Evolutionary conservation across 2,797 vertebrate genomes (phyloP).

Genomic region (Halcyon leucocephala): DNA sequence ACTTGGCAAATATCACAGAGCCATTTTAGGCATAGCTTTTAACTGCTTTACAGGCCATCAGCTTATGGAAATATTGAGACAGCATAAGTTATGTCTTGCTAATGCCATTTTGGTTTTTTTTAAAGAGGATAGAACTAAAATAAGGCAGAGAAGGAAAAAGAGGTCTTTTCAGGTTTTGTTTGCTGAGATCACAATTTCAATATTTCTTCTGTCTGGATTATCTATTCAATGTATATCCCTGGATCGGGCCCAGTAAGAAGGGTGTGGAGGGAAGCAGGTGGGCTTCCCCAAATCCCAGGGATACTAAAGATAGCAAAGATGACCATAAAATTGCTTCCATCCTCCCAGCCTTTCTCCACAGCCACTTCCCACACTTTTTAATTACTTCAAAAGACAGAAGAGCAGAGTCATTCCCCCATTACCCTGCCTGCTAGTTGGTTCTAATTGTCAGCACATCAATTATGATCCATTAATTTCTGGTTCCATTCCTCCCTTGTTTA

Average conservation of each 20-base stretch:
- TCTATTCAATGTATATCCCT: neutral
- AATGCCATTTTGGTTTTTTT: neutral
- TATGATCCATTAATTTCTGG: constrained; percentile 44
- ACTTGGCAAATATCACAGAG: neutral
- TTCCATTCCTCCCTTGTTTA: constrained; percentile 47
- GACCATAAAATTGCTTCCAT: constrained; percentile 34
- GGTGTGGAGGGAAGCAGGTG: neutral
- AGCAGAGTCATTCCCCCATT: neutral
- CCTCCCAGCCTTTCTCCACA: neutral
- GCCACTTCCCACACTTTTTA: neutral
- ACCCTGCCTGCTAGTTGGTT: neutral
- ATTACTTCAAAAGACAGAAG: neutral
- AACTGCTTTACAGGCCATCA: neutral
- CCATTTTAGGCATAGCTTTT: neutral
- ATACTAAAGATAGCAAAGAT: constrained; percentile 37
- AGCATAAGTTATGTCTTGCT: neutral
- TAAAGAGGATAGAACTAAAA: neutral
- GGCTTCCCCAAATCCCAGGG: constrained; percentile 12
- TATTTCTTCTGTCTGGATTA: neutral
- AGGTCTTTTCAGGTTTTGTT: neutral
- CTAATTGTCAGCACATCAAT: constrained; percentile 50
- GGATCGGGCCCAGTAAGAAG: neutral
- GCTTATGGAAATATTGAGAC: neutral
- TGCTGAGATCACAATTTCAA: neutral
- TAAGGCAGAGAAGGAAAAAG: neutral